These are phyloP conservation scores for Tryphoninae sp. DNA, from an alignment of 2,888 invertebrate genomes.

Conservation along the genomic window DNA sequence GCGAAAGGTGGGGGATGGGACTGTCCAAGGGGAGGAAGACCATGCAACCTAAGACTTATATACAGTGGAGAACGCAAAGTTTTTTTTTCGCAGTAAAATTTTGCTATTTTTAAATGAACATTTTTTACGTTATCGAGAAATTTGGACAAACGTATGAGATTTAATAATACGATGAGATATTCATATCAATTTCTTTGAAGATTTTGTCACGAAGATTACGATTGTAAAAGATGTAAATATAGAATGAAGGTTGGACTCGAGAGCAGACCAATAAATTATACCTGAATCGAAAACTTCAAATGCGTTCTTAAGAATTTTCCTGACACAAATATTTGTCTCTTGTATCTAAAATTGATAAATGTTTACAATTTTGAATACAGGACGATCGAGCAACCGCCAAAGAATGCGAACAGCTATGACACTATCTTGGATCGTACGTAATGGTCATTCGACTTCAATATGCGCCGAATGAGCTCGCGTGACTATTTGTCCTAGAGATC, in stretches of 20 bases:
- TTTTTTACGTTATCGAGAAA: conserved; percentile 5
- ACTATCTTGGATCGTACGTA: background rate
- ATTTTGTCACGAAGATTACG: conserved; percentile 32
- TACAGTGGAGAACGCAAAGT: background rate
- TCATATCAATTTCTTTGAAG: conserved; percentile 16
- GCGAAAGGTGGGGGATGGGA: background rate
- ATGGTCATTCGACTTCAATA: background rate
- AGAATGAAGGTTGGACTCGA: conserved; percentile 26
- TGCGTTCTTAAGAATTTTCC: too few species aligned
- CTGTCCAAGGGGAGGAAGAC: background rate
- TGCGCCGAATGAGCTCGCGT: conserved; percentile 41
- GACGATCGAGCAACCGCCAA: background rate
- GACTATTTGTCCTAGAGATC: conserved; percentile 47
- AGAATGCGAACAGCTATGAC: background rate
- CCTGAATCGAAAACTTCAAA: background rate
- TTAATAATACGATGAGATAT: background rate
- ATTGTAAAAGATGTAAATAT: conserved; percentile 56
- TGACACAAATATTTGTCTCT: too few species aligned
- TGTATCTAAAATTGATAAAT: background rate
- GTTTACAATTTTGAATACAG: background rate
- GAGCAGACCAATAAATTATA: conserved; percentile 45
- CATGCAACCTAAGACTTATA: background rate
- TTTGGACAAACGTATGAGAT: background rate
- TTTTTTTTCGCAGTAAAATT: background rate
- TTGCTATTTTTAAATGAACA: conserved; percentile 1